Base-by-base conservation (phyloP, 2,797 vertebrate genomes). In the Taeniopygia guttata region DNA sequence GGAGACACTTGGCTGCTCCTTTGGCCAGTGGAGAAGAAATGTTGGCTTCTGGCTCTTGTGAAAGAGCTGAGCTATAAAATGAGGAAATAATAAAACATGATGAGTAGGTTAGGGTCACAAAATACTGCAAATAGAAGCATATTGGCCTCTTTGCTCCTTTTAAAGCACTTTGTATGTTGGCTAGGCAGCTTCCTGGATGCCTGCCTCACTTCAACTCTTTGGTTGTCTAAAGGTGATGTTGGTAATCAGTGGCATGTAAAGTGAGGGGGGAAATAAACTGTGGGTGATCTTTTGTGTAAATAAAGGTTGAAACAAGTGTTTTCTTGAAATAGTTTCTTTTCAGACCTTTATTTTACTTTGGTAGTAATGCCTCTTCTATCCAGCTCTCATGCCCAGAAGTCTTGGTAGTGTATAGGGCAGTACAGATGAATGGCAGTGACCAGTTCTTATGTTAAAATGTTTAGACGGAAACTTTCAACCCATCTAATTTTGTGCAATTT, bases 41-140 rank as follows among this genome's bases (percentile, higher is more conserved):
- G 76, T 80, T 91, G 90, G 84, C 88, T 64, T 43, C 68, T 64
- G 70, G 45, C 30, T 79, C 34, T 64, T 63, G 77, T 88, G 79
- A 78, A 94, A 93, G 78, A 95, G 59, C 56, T 78, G 75, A 92
- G 69, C 67, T 87, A 90, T 86, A 86, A 95, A 95, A 82, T 82
- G 60, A 95, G 78, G 89, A 95, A 94, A 91, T 87, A 94, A 89
- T 94, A 75, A 92, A 89, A 90, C 90, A 92, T 29, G 80, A 73
- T 93, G 66, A 95, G 93, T 79, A 74, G 78, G 78, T 92, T 86
- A 95, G 78, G 91, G 95, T 97, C 80, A 93, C 72, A 92, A 90
- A 96, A 94, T 85, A 79, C 13, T 79, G 87, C 89, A 93, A 94
- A 93, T 86, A 82, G 69, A 32, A 93, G 75, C 92, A 93, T 94